phyloP scores from a whole-genome alignment of 1,140 invertebrate species.

The Dolichoris vasculosae region DNA sequence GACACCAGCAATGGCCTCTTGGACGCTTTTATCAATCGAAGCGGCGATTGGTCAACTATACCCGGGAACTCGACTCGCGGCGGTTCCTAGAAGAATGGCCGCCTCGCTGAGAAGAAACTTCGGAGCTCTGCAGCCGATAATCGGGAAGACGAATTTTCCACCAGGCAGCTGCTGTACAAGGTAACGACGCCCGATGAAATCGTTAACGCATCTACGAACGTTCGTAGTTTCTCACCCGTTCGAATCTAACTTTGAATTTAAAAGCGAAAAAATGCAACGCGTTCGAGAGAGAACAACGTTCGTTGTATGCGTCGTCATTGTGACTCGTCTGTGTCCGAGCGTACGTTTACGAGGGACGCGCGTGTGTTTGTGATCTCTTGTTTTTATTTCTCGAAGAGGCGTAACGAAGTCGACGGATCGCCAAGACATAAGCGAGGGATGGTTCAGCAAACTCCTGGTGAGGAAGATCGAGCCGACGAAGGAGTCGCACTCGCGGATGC shows the following conservation, averaged over 20 bases:
- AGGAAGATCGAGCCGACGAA: constrained; percentile 94
- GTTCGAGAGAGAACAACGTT: background rate
- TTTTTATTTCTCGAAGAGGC: background rate
- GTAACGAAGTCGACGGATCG: constrained; percentile 67
- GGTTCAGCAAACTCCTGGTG: constrained; percentile 92
- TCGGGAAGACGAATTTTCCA: constrained; percentile 60
- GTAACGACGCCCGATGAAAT: background rate
- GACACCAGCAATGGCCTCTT: background rate
- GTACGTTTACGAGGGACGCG: background rate
- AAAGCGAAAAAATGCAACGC: background rate
- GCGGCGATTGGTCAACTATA: constrained; percentile 19
- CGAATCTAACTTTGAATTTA: background rate
- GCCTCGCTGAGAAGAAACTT: constrained; percentile 65
- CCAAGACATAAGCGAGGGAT: constrained; percentile 81
- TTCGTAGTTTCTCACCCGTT: background rate
- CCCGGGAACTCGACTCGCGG: constrained; percentile 25
- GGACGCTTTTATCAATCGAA: constrained; percentile 20
- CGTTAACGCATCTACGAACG: background rate
- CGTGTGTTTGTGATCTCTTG: background rate
- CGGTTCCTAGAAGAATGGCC: constrained; percentile 64
- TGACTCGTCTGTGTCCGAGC: background rate
- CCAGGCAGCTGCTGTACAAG: background rate
- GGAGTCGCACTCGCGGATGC: constrained; percentile 94
- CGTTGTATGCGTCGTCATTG: background rate
- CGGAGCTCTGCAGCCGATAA: constrained; percentile 57